Percentiles rank a stretch among this genome's conserved stretches.
These are phyloP conservation scores for Ptychoptera contaminata DNA, from an alignment of 2,888 invertebrate genomes.

Conservation along the genomic window DNA sequence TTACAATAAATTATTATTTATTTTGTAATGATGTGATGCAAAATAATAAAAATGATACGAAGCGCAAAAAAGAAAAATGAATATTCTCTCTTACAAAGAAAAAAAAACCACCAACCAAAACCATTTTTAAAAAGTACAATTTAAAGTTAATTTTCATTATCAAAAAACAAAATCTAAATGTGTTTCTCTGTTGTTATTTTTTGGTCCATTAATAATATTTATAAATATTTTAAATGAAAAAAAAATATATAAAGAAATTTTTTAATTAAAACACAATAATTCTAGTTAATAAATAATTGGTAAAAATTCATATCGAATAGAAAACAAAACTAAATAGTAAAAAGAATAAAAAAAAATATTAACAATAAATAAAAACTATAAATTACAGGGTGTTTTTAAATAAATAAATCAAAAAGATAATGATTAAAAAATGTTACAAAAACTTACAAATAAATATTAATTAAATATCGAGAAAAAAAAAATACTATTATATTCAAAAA, in stretches of 20 bases:
- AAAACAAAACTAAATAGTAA: no score
- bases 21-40: no score
- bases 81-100: no score
- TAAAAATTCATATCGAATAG: not conserved
- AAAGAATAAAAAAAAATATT: not conserved
- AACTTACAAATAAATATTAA: not conserved
- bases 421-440: not conserved
- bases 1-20: constrained; percentile 32
- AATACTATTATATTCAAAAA: no score
- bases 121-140: no score
- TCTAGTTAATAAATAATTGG: not conserved
- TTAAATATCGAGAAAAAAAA: not conserved
- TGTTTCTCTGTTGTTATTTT: not conserved
- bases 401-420: not conserved
- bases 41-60: no score
- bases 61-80: no score
- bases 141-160: no score
- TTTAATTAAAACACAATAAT: not conserved
- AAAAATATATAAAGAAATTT: not conserved
- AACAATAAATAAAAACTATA: not conserved
- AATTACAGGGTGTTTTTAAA: not conserved
- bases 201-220: no score
- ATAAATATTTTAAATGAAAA: not conserved
- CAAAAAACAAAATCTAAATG: not conserved
- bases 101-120: no score